These are phyloP conservation scores for Isotomurus palustris DNA, from an alignment of 2,888 invertebrate species.

Conservation along the genomic window DNA sequence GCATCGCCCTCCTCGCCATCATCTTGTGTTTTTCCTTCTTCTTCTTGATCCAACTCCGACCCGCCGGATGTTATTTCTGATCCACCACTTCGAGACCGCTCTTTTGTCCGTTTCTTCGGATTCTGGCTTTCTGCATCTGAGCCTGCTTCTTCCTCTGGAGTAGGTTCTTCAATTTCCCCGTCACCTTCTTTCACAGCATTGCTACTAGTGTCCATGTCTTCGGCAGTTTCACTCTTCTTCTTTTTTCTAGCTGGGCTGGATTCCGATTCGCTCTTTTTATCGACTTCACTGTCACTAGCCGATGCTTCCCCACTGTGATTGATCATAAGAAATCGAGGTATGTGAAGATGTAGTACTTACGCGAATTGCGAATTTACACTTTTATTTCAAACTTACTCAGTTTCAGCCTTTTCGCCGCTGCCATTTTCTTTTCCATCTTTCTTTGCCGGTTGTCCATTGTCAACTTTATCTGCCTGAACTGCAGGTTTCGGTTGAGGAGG, in stretches of 20 bases:
- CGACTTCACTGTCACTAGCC: slow-evolving; percentile 32
- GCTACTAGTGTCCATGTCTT: slow-evolving; percentile 46
- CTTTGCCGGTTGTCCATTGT: slow-evolving; percentile 14
- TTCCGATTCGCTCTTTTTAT: slow-evolving; percentile 29
- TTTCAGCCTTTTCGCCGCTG: slow-evolving; percentile 35
- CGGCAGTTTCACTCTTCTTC: slow-evolving; percentile 21
- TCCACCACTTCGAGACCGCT: slow-evolving; percentile 50
- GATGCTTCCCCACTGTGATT: slow-evolving; percentile 14
- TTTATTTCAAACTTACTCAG: slow-evolving; percentile 48
- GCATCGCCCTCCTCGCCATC: slow-evolving; percentile 50
- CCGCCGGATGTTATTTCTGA: slow-evolving; percentile 37
- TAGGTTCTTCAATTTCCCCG: slow-evolving; percentile 53
- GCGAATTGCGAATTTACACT: neutral
- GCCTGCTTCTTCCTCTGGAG: slow-evolving; percentile 49
- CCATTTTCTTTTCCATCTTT: slow-evolving; percentile 32
- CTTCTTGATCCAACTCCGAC: slow-evolving; percentile 48
- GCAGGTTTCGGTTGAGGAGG: slow-evolving; percentile 21
- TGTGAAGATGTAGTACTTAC: neutral
- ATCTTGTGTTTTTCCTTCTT: slow-evolving; percentile 46
- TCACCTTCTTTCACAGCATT: slow-evolving; percentile 20
- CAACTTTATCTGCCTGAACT: too few species aligned
- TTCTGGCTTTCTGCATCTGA: slow-evolving; percentile 51
- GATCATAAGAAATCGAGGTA: neutral
- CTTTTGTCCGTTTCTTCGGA: slow-evolving; percentile 49
- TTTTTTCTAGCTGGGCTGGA: slow-evolving; percentile 19